Conservation (phyloP, 2,113 vertebrate genomes). For the Galeopterus variegatus region DNA sequence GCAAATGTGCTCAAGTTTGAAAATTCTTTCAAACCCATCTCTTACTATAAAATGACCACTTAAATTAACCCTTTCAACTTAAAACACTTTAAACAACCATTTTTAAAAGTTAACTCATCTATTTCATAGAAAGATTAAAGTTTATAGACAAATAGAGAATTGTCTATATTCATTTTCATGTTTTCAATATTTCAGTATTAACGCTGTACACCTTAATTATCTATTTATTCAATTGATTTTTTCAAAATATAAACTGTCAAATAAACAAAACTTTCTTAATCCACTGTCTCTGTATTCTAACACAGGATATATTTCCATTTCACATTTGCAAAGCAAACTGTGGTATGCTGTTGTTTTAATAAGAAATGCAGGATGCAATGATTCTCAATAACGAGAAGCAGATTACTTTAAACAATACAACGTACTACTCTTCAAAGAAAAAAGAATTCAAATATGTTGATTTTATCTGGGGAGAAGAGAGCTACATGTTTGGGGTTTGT, state of each 20-base stretch:
- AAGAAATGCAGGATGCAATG: constrained; percentile 75
- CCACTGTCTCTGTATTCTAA: constrained; percentile 80
- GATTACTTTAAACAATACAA: constrained; percentile 77
- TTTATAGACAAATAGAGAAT: constrained; percentile 66
- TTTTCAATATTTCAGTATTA: constrained; percentile 65
- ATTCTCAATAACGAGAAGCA: constrained; percentile 77
- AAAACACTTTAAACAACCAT: constrained; percentile 77
- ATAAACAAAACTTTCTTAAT: constrained; percentile 84
- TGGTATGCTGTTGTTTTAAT: constrained; percentile 81
- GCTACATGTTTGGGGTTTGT: constrained; percentile 30
- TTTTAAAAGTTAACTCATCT: constrained; percentile 78
- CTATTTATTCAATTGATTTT: constrained; percentile 66
- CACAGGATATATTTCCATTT: constrained; percentile 86
- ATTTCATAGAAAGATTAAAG: constrained; percentile 75
- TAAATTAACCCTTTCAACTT: constrained; percentile 55
- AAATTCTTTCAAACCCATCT: constrained; percentile 79
- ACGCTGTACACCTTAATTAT: constrained; percentile 71
- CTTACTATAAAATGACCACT: constrained; percentile 34
- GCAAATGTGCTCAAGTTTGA: constrained; percentile 75
- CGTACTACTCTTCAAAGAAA: constrained; percentile 73
- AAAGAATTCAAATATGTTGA: constrained; percentile 43
- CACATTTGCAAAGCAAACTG: constrained; percentile 88
- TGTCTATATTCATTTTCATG: constrained; percentile 54
- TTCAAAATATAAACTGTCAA: constrained; percentile 81
- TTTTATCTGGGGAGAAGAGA: constrained; percentile 70